Conservation (phyloP, 2,113 vertebrate genomes). For the Ameiurus melas region DNA sequence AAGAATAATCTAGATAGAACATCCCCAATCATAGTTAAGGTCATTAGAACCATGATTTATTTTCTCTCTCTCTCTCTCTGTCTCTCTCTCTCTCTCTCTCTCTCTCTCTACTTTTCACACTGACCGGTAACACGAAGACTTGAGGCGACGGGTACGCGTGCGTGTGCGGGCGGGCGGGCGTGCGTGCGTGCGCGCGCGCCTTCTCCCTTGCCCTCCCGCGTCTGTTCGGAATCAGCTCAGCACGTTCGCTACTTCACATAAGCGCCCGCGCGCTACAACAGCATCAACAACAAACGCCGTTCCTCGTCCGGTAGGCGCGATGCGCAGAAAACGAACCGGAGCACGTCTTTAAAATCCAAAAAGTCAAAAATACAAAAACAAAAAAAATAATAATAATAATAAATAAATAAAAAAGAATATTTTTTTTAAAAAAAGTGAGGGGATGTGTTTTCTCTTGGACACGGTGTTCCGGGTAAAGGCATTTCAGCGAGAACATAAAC, state of each 20-base stretch:
- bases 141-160: neutral
- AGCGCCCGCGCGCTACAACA: neutral
- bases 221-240: neutral
- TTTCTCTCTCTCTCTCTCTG: too few relatives aligned
- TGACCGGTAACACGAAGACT: neutral
- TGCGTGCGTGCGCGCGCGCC: neutral
- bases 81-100: too few relatives aligned
- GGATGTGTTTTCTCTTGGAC: conserved; percentile 50
- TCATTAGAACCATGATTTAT: too few relatives aligned
- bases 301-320: neutral
- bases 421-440: neutral
- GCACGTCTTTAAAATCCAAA: neutral
- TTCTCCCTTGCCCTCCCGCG: neutral
- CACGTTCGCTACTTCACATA: neutral
- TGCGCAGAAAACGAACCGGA: conserved; percentile 49
- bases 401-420: too few relatives aligned
- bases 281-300: neutral
- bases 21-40: too few relatives aligned
- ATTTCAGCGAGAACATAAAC: conserved; percentile 44
- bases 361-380: neutral
- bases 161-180: neutral
- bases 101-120: neutral
- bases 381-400: neutral
- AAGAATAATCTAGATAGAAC: too few relatives aligned
- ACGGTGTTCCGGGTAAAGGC: conserved; percentile 60